These are phyloP conservation scores for Isaurus tuberculatus DNA, from an alignment of 92 coral and sea anemone species.

Conservation along the genomic window DNA sequence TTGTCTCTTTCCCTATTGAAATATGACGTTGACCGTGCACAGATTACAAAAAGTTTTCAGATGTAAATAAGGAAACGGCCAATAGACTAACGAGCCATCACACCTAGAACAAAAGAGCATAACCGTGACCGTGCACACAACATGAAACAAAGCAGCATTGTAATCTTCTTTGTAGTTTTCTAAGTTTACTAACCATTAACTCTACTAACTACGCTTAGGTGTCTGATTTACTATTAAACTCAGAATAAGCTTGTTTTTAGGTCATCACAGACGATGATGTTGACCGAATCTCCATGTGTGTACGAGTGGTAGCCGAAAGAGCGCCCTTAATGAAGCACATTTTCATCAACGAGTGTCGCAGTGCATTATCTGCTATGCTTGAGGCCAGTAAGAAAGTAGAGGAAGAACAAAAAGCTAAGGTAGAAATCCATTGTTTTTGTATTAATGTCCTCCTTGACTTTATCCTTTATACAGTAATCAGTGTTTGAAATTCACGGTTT, in stretches of 20 bases:
- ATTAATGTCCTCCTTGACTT: not conserved
- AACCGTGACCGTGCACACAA: too few relatives aligned
- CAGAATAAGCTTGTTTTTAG: slow-evolving; percentile 46
- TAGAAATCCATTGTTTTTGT: not conserved
- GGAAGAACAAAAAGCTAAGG: slow-evolving; percentile 82
- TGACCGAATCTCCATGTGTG: slow-evolving; percentile 97
- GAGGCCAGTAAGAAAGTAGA: slow-evolving; percentile 90
- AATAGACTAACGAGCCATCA: too few relatives aligned
- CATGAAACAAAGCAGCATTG: too few relatives aligned
- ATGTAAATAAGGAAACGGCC: too few relatives aligned
- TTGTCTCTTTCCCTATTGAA: too few relatives aligned
- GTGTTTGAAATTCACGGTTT: too few relatives aligned
- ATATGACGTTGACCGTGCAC: too few relatives aligned
- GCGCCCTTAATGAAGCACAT: slow-evolving; percentile 92
- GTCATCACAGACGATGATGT: slow-evolving; percentile 98
- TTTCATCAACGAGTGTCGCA: slow-evolving; percentile 94
- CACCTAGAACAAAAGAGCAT: too few relatives aligned
- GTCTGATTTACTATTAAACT: not conserved
- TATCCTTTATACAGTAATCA: not conserved
- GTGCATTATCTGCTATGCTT: slow-evolving; percentile 92
- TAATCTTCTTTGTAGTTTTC: too few relatives aligned
- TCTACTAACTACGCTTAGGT: too few relatives aligned
- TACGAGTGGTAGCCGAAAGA: slow-evolving; percentile 96
- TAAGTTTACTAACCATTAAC: too few relatives aligned
- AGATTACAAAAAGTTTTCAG: too few relatives aligned